Evolutionary conservation across 1,140 invertebrate genomes (phyloP).

Genomic region (Helicoverpa zea): DNA sequence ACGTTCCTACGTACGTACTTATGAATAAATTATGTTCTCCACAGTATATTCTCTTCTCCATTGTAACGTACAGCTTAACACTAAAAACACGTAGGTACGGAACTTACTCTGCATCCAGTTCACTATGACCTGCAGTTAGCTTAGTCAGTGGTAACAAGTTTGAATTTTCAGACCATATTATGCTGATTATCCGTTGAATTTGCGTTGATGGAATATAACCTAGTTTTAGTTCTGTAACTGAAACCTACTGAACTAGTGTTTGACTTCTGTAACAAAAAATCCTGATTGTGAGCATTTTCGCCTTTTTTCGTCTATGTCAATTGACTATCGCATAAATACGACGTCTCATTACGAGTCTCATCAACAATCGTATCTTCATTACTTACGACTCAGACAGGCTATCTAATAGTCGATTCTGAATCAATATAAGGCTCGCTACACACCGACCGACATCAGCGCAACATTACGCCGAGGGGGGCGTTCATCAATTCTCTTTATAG

Average conservation of each 20-base stretch:
- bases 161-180: too few relatives aligned
- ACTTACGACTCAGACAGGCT: conserved; percentile 9
- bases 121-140: background rate
- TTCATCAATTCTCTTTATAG: conserved; percentile 80
- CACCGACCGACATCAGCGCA: conserved; percentile 56
- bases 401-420: conserved; percentile 42
- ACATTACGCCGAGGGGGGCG: conserved; percentile 62
- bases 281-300: background rate
- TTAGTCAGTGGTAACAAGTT: background rate
- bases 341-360: conserved; percentile 41
- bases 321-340: conserved; percentile 1
- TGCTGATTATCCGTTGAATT: too few relatives aligned
- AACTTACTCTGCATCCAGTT: background rate
- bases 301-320: background rate
- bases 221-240: too few relatives aligned
- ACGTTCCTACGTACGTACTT: conserved; percentile 37
- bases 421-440: conserved; percentile 50
- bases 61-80: conserved; percentile 45
- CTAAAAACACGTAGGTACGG: background rate
- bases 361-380: conserved; percentile 44
- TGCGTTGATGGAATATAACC: too few relatives aligned
- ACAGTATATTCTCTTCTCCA: conserved; percentile 34
- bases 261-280: too few relatives aligned
- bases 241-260: too few relatives aligned
- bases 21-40: conserved; percentile 46